Conservation (phyloP, 2,797 vertebrate genomes). For the Ptychobarbus kaznakovi region DNA sequence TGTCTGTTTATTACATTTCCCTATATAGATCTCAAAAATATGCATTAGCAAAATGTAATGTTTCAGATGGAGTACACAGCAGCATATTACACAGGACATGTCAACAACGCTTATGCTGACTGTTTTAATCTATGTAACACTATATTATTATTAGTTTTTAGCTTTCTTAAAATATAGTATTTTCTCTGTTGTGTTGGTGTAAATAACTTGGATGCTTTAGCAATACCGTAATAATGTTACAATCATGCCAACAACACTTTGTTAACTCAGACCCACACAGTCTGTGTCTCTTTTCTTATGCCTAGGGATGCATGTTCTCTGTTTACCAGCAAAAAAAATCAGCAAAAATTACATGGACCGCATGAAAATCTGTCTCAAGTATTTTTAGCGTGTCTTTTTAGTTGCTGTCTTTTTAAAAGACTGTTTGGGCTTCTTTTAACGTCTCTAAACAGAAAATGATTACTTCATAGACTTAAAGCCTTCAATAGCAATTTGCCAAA, state of each 20-base stretch:
- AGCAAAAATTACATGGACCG: not conserved
- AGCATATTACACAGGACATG: not conserved
- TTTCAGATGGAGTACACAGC: not conserved
- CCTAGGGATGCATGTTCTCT: not conserved
- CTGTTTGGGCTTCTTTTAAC: not conserved
- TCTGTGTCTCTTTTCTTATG: slow-evolving; percentile 11
- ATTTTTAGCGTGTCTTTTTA: not conserved
- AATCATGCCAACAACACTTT: not conserved
- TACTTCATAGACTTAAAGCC: slow-evolving; percentile 13
- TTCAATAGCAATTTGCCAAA: slow-evolving; percentile 6
- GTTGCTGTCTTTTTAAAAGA: not conserved
- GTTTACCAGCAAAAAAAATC: not conserved
- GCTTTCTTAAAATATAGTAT: not conserved
- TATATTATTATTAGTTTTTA: not conserved
- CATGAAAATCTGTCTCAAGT: not conserved
- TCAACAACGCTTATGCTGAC: not conserved
- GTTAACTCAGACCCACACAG: not conserved
- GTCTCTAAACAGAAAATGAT: not conserved
- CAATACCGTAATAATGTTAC: slow-evolving; percentile 5
- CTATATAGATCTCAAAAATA: not conserved
- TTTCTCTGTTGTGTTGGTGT: slow-evolving; percentile 1
- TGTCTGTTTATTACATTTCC: not conserved
- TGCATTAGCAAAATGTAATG: not conserved
- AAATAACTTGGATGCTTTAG: not conserved
- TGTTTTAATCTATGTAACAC: not conserved